Conservation (phyloP, 2,113 vertebrate species). For the Sebastes schlegelii region DNA sequence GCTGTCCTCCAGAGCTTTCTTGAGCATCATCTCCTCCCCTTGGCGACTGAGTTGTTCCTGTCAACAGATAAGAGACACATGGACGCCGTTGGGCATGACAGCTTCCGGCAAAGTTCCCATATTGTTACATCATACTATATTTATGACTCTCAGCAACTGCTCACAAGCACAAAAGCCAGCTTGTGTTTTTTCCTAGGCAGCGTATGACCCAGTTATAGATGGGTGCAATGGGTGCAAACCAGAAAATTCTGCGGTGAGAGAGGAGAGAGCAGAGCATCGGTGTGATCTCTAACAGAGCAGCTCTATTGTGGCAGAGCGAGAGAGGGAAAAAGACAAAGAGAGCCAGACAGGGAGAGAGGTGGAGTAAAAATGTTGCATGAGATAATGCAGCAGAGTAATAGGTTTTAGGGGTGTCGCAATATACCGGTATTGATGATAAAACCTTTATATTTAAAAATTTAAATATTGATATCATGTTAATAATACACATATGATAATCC, state of each 20-base stretch:
- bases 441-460: too few species aligned
- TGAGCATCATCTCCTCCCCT: conserved; percentile 88
- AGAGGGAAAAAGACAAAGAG: conserved; percentile 29
- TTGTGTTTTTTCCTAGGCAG: conserved; percentile 16
- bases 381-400: conserved; percentile 14
- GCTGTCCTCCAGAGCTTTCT: conserved; percentile 85
- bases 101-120: conserved; percentile 56
- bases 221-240: conserved; percentile 20
- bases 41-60: conserved; percentile 91
- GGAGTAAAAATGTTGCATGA: conserved; percentile 19
- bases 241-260: conserved; percentile 56
- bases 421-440: too few species aligned
- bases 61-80: conserved; percentile 69
- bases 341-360: conserved; percentile 1
- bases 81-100: conserved; percentile 38
- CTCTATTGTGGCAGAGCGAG: conserved; percentile 59
- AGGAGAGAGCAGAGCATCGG: conserved; percentile 31
- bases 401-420: too few species aligned
- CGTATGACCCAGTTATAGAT: conserved; percentile 9
- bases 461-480: too few species aligned
- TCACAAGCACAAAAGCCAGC: conserved; percentile 29
- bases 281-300: conserved; percentile 47
- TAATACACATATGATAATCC: too few species aligned
- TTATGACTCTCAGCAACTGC: conserved; percentile 32
- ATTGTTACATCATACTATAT: conserved; percentile 57